These are phyloP conservation scores for Octonoba sinensis DNA, from an alignment of 2,888 invertebrate species.

Conservation along the genomic window DNA sequence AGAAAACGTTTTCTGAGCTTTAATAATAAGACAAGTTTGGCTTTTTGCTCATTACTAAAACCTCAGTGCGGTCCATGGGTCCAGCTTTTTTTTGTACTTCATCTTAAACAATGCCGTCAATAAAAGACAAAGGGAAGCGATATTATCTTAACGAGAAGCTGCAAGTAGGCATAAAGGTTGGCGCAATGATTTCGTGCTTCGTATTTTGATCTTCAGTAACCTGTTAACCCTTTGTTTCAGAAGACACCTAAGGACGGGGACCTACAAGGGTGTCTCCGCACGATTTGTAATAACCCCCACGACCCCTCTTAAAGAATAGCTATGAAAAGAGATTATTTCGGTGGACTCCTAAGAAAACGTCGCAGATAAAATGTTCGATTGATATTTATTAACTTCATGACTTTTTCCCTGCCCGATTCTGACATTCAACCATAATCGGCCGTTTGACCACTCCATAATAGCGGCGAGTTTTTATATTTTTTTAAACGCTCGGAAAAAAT, in stretches of 20 bases:
- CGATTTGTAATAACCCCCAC: constrained; percentile 21
- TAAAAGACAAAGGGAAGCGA: constrained; percentile 43
- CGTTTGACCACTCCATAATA: constrained; percentile 53
- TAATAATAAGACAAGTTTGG: constrained; percentile 27
- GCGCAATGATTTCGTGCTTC: constrained; percentile 28
- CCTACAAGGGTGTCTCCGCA: constrained; percentile 34
- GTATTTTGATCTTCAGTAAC: constrained; percentile 30
- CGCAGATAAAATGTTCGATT: constrained; percentile 36
- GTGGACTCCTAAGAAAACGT: constrained; percentile 22
- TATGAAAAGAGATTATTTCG: constrained; percentile 17
- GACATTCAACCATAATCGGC: constrained; percentile 33
- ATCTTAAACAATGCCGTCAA: constrained; percentile 40
- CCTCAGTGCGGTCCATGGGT: constrained; percentile 8
- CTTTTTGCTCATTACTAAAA: constrained; percentile 13
- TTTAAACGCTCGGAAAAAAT: constrained; percentile 18
- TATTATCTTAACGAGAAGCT: constrained; percentile 49
- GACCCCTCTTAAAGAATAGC: constrained; percentile 7
- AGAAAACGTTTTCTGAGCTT: constrained; percentile 17
- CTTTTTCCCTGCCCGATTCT: constrained; percentile 9
- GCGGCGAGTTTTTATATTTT: constrained; percentile 14
- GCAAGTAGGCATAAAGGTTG: constrained; percentile 43
- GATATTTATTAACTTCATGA: constrained; percentile 35
- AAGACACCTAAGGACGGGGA: constrained; percentile 21
- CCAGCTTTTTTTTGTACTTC: constrained; percentile 1
- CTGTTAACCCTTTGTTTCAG: constrained; percentile 45